Evolutionary conservation across 2,888 invertebrate species (phyloP).

Genomic region (Cylloceria caligata): DNA sequence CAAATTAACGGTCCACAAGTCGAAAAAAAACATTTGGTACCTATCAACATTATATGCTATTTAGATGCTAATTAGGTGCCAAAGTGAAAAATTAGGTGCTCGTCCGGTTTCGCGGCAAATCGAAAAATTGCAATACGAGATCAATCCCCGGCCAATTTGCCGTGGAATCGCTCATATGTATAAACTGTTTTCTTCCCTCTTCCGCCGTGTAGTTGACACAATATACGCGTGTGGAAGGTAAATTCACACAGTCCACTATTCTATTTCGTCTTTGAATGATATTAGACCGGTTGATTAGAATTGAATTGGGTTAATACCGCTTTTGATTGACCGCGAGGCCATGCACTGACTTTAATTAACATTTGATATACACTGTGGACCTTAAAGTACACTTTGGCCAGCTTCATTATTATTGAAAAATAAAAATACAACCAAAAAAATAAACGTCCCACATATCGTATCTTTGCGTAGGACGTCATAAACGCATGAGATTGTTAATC

Average conservation of each 20-base stretch:
- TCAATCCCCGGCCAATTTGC: too few species aligned
- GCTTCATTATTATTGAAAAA: background rate
- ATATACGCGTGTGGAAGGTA: conserved; percentile 7
- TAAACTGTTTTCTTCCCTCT: background rate
- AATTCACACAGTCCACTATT: conserved; percentile 13
- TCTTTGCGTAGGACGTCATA: background rate
- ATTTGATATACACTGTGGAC: conserved; percentile 7
- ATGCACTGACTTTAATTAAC: conserved; percentile 43
- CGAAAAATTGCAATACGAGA: too few species aligned
- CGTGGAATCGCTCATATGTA: conserved; percentile 28
- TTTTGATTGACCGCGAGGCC: conserved; percentile 52
- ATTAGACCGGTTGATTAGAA: conserved; percentile 43
- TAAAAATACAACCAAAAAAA: background rate
- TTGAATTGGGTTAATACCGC: conserved; percentile 52
- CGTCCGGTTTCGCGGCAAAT: too few species aligned
- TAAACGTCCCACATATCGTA: background rate
- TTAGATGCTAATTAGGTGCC: too few species aligned
- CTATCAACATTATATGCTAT: too few species aligned
- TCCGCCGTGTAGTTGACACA: background rate
- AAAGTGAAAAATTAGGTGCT: too few species aligned
- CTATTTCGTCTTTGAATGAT: conserved; percentile 30
- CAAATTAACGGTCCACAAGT: too few species aligned
- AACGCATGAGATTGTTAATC: background rate
- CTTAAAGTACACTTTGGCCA: background rate
- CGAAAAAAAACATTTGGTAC: too few species aligned